Evolutionary conservation across 1,140 invertebrate species (phyloP), one percentile per base, ranked within the genome.

Genomic region (Zelostemma sp.): DNA sequence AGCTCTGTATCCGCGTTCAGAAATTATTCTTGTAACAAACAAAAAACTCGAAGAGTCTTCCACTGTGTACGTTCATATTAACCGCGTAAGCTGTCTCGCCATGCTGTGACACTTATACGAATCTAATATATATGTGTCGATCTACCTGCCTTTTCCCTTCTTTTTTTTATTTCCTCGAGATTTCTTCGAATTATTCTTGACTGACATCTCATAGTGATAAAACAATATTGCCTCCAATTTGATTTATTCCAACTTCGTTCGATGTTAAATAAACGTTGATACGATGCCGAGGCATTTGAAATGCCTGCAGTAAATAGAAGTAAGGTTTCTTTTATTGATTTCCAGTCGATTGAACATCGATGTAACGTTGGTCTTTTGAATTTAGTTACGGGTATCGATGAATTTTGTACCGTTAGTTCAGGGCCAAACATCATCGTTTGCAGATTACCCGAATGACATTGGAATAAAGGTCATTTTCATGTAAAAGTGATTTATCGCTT

Each of bases 11-110:
- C 59, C 47, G 51, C 51, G 75, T 70, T 70, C 72, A 73, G 72
- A 75, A 77, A 78, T 78, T 83, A 81, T 81, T 80, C 79, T 80
- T 80, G 64, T 82, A 84, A 73, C 62, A 80, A 80, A 74, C 48
- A 48, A 53, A 55, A 74, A 45, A 68, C 68, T 72, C 62, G 64
- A 61, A 49, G 67, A 72, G 70, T 72, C 65, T 68, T 72, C 70
- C 70, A 72, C 65, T 68, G 61, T 68, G 58, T 68, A 68, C 65
- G 62, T 73, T 68, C 61, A 72, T 72, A 69, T 71, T 49, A 69
- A 35, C 50, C 62, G 67, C 64, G 62, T 63, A 72, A 56, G 54
- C 63, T 65, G 60, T 68, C 63, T 67, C 64, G 56, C 57, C 50
- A 50, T 18, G 14, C 54, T 66, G 59, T 45, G 61, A 65, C 64